phyloP scores from a whole-genome alignment of 1,140 invertebrate species.

The Drusus annulatus region DNA sequence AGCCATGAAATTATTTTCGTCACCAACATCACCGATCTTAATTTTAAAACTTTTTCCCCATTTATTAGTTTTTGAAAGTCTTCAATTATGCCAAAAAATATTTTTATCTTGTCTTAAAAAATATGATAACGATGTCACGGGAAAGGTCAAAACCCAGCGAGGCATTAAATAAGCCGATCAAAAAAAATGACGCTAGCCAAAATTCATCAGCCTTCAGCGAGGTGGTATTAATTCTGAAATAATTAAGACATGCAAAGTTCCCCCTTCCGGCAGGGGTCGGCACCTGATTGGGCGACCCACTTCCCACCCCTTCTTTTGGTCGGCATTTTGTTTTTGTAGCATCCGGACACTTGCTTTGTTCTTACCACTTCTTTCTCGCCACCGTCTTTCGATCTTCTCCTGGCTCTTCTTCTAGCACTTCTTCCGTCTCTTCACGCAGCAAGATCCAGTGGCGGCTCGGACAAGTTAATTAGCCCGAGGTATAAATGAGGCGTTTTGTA shows the following conservation, averaged over 20 bases:
- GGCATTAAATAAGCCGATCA: constrained; percentile 7
- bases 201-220: constrained; percentile 28
- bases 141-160: background rate
- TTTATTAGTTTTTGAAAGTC: too few species aligned
- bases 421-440: constrained; percentile 19
- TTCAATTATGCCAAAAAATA: too few species aligned
- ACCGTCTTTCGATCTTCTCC: background rate
- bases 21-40: too few species aligned
- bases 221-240: constrained; percentile 31
- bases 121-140: too few species aligned
- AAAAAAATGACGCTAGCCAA: constrained; percentile 8
- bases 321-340: constrained; percentile 38
- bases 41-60: too few species aligned
- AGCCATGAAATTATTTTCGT: too few species aligned
- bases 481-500: background rate
- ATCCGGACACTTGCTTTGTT: constrained; percentile 46
- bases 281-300: background rate
- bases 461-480: background rate
- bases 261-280: background rate
- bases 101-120: too few species aligned
- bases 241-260: constrained; percentile 17
- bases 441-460: background rate
- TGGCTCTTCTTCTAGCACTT: constrained; percentile 20
- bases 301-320: background rate
- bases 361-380: constrained; percentile 19